These are phyloP conservation scores for Pseudomyrmex flavicornis DNA, from an alignment of 1,140 invertebrate genomes.

Conservation along the genomic window DNA sequence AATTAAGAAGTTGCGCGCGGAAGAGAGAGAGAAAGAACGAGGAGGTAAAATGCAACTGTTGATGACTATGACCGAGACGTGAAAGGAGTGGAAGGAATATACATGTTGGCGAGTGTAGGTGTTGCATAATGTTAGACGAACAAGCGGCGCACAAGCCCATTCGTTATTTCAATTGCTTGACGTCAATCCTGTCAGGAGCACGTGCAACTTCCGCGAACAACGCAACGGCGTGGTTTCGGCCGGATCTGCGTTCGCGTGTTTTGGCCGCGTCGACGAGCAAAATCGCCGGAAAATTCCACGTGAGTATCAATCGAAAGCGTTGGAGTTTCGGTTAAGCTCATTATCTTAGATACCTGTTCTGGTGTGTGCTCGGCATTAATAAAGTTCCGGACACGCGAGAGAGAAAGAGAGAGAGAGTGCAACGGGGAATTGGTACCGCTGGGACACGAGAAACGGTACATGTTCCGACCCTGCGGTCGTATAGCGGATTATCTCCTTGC, in stretches of 20 bases:
- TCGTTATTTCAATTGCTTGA: conserved; percentile 74
- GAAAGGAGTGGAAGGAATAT: conserved; percentile 13
- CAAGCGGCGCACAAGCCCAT: conserved; percentile 45
- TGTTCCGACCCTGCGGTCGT: conserved; percentile 36
- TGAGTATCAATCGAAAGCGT: neutral
- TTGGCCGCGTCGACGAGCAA: neutral
- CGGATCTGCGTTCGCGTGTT: conserved; percentile 34
- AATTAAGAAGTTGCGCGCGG: neutral
- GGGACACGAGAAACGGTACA: conserved; percentile 17
- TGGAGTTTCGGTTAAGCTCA: conserved; percentile 14
- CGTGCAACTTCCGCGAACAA: conserved; percentile 66
- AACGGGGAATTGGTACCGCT: conserved; percentile 33
- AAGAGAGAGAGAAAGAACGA: neutral
- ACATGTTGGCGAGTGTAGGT: neutral
- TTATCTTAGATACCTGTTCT: conserved; percentile 22
- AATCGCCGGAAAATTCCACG: conserved; percentile 50
- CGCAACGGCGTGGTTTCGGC: conserved; percentile 59
- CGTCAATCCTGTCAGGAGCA: conserved; percentile 71
- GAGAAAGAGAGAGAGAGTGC: neutral
- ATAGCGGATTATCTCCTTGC: conserved; percentile 31
- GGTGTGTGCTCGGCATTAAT: conserved; percentile 18
- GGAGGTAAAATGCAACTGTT: neutral
- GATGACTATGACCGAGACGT: conserved; percentile 38
- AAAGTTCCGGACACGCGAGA: conserved; percentile 35
- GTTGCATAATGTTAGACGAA: conserved; percentile 52